These are phyloP conservation scores for Hyperoplus lanceolatus DNA, from an alignment of 2,797 vertebrate genomes.

Conservation along the genomic window DNA sequence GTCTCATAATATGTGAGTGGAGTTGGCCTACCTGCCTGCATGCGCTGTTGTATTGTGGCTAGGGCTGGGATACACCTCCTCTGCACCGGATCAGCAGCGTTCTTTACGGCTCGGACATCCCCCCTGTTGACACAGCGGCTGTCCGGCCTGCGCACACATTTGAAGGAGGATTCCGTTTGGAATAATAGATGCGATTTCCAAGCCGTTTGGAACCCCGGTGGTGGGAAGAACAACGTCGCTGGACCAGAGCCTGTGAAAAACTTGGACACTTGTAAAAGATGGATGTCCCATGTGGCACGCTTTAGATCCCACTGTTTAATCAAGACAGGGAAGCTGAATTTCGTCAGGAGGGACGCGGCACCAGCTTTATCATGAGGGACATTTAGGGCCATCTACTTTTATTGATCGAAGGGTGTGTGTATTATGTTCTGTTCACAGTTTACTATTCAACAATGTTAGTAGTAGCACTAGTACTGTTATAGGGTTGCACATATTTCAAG, in stretches of 20 bases:
- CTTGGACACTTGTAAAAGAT: conserved; percentile 75
- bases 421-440: conserved; percentile 48
- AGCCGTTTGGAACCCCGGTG: conserved; percentile 50
- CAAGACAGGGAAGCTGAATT: conserved; percentile 51
- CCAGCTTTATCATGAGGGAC: conserved; percentile 77
- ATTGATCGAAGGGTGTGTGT: conserved; percentile 74
- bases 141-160: conserved; percentile 42
- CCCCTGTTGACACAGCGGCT: conserved; percentile 34
- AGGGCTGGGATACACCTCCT: conserved; percentile 59
- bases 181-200: conserved; percentile 49
- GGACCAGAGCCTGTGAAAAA: conserved; percentile 68
- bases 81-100: conserved; percentile 62
- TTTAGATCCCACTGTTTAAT: conserved; percentile 42
- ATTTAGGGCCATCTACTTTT: conserved; percentile 65
- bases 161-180: conserved; percentile 22
- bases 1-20: conserved; percentile 69
- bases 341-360: conserved; percentile 57
- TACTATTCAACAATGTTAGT: conserved; percentile 32
- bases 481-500: no score
- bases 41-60: conserved; percentile 60
- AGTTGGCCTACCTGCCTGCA: conserved; percentile 60
- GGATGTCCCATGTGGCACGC: conserved; percentile 73
- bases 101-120: conserved; percentile 66
- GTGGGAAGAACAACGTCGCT: conserved; percentile 62
- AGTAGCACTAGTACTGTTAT: conserved; percentile 5